Percentiles rank a stretch among this genome's conserved stretches.
phyloP scores from a whole-genome alignment of 2,113 vertebrate species.

The Lanius ludovicianus region DNA sequence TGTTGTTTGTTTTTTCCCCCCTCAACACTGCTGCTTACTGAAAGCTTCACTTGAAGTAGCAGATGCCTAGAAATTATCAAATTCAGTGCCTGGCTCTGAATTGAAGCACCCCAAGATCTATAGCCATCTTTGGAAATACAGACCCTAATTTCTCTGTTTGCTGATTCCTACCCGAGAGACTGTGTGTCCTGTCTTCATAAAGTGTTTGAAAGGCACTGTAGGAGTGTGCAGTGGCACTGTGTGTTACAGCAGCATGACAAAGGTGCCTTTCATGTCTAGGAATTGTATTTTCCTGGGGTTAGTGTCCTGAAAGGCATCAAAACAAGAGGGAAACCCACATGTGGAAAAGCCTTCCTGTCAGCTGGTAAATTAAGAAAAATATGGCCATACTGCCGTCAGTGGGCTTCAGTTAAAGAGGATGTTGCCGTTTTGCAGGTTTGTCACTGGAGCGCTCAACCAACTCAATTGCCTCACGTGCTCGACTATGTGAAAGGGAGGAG shows the following conservation, averaged over 20 bases:
- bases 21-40: background rate
- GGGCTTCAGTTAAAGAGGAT: background rate
- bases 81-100: background rate
- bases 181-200: background rate
- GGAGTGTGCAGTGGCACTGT: background rate
- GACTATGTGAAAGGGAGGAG: conserved; percentile 89
- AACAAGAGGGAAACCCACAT: background rate
- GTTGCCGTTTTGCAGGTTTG: conserved; percentile 79
- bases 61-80: background rate
- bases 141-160: background rate
- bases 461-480: conserved; percentile 85
- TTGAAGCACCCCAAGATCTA: background rate
- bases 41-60: background rate
- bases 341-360: background rate
- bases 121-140: background rate
- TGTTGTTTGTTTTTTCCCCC: background rate
- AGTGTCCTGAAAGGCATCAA: background rate
- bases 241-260: background rate
- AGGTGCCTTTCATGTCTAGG: background rate
- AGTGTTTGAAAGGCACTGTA: background rate
- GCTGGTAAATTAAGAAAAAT: background rate
- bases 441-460: conserved; percentile 89
- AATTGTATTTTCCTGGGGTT: background rate
- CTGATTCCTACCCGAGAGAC: background rate
- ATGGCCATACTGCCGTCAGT: fast-evolving